Conservation (phyloP, 2,113 vertebrate species). For the Patagioenas fasciata region DNA sequence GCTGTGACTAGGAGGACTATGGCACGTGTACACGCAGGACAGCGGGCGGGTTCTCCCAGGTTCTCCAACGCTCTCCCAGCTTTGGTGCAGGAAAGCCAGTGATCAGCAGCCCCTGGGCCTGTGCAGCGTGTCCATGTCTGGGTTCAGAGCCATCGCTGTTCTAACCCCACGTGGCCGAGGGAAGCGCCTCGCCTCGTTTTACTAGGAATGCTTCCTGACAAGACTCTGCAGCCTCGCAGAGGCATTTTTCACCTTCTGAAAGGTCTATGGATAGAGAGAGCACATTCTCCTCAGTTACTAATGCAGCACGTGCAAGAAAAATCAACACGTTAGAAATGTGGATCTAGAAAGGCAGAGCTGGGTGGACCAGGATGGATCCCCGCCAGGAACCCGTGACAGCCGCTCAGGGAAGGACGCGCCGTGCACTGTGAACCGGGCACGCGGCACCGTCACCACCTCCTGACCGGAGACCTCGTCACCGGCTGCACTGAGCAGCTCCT, state of each 20-base stretch:
- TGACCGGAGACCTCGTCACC: background rate
- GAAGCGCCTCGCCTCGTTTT: background rate
- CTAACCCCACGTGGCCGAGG: background rate
- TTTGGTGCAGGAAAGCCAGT: background rate
- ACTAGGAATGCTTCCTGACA: background rate
- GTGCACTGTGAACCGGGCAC: background rate
- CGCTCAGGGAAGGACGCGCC: background rate
- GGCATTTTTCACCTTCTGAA: background rate
- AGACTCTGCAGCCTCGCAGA: background rate
- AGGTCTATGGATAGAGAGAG: background rate
- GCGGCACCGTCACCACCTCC: background rate
- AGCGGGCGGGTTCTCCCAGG: background rate
- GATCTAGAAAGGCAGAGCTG: background rate
- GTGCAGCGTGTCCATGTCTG: fast-evolving
- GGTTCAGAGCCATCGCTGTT: background rate
- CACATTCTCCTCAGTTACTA: background rate
- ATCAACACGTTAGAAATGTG: background rate
- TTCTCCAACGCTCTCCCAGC: background rate
- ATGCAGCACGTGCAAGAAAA: background rate
- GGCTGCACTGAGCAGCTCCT: background rate
- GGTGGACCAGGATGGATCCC: background rate
- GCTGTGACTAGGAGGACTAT: background rate
- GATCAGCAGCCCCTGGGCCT: background rate
- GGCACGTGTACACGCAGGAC: background rate
- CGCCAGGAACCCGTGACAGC: background rate